Evolutionary conservation across 1,140 invertebrate genomes (phyloP), one percentile per base, ranked within the genome.

Genomic region (Heliconius melpomene): DNA sequence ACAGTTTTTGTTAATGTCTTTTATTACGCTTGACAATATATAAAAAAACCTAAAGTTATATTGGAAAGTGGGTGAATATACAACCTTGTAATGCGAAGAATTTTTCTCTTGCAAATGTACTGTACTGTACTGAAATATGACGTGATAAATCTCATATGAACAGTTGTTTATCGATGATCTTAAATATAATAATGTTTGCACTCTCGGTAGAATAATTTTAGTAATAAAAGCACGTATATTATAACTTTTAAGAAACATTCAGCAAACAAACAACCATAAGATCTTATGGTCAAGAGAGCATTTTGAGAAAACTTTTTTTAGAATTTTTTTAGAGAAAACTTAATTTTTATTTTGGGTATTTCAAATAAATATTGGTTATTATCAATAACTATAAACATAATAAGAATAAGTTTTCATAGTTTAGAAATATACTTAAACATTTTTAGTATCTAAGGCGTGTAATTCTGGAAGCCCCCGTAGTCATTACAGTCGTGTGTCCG

Each of bases 401-500:
- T n/a, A 60, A n/a, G 8, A 60, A 60, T 23, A 60, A 60, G 13
- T 9, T 23, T 60, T 1, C 9, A 23, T 57, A 57, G 20, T 7
- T n/a, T 23, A n/a, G n/a, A 60, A 74, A 50, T 50, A 75, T 75
- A 52, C 7, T 75, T 75, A 54, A 32, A n/a, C 32, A n/a, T 54
- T 75, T 54, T 54, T 57, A n/a, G 23, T 36, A 75, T 57, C 52
- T 32, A 75, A 57, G 29, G 0, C 20, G 54, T 66, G 54, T 78
- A 78, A 70, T 76, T 23, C 36, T 38, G 32, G 75, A 76, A 72
- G 50, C 72, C 54, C 72, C 72, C 13, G 40, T 72, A 78, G 23
- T 40, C 60, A 81, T 83, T 83, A 83, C 38, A 75, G 83, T 85
- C 87, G 88, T 89, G 89, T 90, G 90, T 87, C 87, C 81, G 80